Conservation (phyloP, 2,888 invertebrate genomes). For the Lysandra bellargus region DNA sequence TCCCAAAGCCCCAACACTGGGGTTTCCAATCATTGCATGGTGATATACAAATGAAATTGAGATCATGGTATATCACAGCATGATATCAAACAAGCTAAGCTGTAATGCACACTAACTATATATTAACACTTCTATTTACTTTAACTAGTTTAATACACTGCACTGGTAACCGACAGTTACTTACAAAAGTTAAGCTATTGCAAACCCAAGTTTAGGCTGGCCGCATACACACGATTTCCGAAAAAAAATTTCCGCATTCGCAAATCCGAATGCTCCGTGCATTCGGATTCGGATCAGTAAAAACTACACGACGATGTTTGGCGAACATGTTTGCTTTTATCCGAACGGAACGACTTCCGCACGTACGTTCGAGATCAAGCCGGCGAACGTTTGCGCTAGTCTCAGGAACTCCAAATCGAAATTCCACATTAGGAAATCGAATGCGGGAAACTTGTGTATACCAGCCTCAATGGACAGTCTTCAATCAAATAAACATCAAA, state of each 20-base stretch:
- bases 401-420: too few species aligned
- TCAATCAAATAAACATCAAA: background rate
- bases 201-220: background rate
- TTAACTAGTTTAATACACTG: background rate
- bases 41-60: conserved; percentile 45
- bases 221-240: too few species aligned
- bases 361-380: too few species aligned
- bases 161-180: conserved; percentile 24
- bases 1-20: background rate
- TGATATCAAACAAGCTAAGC: conserved; percentile 33
- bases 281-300: too few species aligned
- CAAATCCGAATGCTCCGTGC: too few species aligned
- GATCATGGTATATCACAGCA: conserved; percentile 50
- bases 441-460: too few species aligned
- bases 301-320: too few species aligned
- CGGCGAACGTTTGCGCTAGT: too few species aligned
- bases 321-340: too few species aligned
- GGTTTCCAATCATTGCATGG: conserved; percentile 32
- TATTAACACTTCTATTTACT: background rate
- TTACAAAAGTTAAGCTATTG: conserved; percentile 12
- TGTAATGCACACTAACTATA: background rate
- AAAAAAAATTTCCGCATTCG: too few species aligned
- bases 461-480: background rate
- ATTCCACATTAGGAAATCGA: too few species aligned
- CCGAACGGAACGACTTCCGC: too few species aligned